Base-by-base conservation (phyloP, 2,888 invertebrate species). In the Acanthococcus lagerstroemiae region DNA sequence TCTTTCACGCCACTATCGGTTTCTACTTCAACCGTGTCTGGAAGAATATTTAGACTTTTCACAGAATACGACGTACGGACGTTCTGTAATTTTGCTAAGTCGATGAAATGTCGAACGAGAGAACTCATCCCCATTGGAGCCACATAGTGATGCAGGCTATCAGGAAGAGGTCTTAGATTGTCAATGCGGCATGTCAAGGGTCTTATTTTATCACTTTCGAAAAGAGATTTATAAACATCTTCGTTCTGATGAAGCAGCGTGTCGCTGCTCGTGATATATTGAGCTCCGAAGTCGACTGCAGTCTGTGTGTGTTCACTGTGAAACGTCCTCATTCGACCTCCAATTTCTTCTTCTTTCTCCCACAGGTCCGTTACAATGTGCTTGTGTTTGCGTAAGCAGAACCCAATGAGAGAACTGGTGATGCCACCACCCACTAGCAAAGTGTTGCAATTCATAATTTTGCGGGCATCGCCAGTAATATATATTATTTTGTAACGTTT, bases 341-440 rank as follows among this genome's bases (percentile, higher is more conserved):
- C 69, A 15, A 67, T 50, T 9, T 57, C 61, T 55, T 55, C 55
- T 9, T 67, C 58, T 54, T 56, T 63, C n/a, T 69, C 69, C 69
- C 69, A 69, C 17, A 69, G 0, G 21, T 67, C 66, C 17, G 68
- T 19, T 22, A 2, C 3, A 3, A 15, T 15, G n/a, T 37, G 12
- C 12, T 9, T 3, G 3, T n/a, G n/a, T 44, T 30, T 54, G n/a
- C n/a, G 26, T 22, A 30, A 44, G 17, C 65, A 56, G 19, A 55
- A 68, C 3, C 58, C 67, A 44, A 67, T 66, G 19, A 67, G 44
- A 25, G 68, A 24, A 22, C 65, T 65, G 2, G 68, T 68, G 4
- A 68, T 45, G n/a, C 68, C 68, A 45, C 67, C 60, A 30, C 68
- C 68, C 21, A 68, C 55, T 24, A 68, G 48, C n/a, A 37, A 37